Conservation (phyloP, 2,888 invertebrate species). For the Ecliptopera silaceata region DNA sequence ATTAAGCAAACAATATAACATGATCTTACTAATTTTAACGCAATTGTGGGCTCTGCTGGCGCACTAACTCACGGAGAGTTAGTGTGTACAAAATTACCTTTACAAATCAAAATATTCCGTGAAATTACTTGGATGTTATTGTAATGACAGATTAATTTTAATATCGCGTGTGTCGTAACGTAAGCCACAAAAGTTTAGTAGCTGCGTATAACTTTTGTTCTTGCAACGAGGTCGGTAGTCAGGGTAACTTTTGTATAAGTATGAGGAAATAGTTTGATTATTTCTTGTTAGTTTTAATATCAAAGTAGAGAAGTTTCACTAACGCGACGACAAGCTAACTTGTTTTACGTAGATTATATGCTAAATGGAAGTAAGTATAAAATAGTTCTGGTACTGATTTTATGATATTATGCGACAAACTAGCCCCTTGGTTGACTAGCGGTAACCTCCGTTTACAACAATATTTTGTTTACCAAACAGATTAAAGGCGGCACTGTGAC, state of each 20-base stretch:
- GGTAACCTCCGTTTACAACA: too few species aligned
- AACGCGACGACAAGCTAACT: too few species aligned
- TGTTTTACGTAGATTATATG: too few species aligned
- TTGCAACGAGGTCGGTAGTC: slow-evolving; percentile 30
- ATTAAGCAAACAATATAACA: slow-evolving; percentile 12
- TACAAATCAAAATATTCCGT: slow-evolving; percentile 37
- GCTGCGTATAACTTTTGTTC: slow-evolving; percentile 43
- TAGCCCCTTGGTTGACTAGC: too few species aligned
- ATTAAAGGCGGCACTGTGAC: too few species aligned
- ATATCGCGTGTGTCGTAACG: slow-evolving; percentile 45
- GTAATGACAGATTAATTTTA: slow-evolving; percentile 48
- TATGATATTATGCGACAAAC: too few species aligned
- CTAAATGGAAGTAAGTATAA: too few species aligned
- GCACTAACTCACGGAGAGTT: slow-evolving; percentile 8
- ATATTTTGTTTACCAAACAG: too few species aligned
- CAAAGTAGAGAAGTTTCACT: neutral
- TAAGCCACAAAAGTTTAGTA: slow-evolving; percentile 47
- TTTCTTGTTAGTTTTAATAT: neutral
- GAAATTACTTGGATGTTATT: slow-evolving; percentile 35
- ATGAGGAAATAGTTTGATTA: neutral
- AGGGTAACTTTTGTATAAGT: slow-evolving; percentile 30
- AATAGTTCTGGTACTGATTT: too few species aligned
- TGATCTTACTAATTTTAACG: slow-evolving; percentile 21
- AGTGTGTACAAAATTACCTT: slow-evolving; percentile 20
- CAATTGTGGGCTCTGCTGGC: slow-evolving; percentile 27